Evolutionary conservation across 2,113 vertebrate genomes (phyloP), one percentile per base, ranked within the genome.

Genomic region (Campylomormyrus numenius): DNA sequence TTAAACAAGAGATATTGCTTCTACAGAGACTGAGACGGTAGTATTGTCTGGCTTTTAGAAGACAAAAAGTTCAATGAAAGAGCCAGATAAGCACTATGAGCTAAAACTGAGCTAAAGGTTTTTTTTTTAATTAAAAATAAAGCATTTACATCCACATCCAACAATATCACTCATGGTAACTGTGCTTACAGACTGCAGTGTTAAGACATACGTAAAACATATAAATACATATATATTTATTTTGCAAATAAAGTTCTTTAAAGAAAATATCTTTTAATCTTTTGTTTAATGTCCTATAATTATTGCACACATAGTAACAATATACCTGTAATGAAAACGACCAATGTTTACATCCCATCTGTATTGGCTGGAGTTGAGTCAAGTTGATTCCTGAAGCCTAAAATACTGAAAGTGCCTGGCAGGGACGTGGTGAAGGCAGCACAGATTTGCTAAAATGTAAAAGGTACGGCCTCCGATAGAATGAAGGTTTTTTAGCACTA

Each of bases 131-230:
- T 31, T 11, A 31, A 31, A 70, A 80, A 88, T 91, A 92, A 87
- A 89, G 88, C 88, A 53, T 89, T 91, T 92, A 93, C 90, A 91
- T 92, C 92, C 89, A 92, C 91, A 85, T 91, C 89, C 88, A 88
- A 88, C 88, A 56, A 48, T 89, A 52, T 89, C 88, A 89, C 88
- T 27, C 88, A 89, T 46, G 27, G 48, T 46, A 89, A 89, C 46
- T 89, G 66, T 39, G 49, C 45, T 35, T 89, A 31, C 88, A 89
- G 88, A 66, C 87, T 70, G 53, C 87, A 66, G 87, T 46, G 56
- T 88, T 70, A 88, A 58, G 58, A 89, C 88, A 53, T 74, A 70
- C 31, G 39, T 48, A 48, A 48, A 89, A 52, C 88, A 42, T 39
- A 48, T 24, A 11, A 70, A 84, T 48, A 83, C 49, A 84, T 35